Evolutionary conservation across 2,888 invertebrate species (phyloP), one percentile per base, ranked within the genome.

Genomic region (Acronicta alni): DNA sequence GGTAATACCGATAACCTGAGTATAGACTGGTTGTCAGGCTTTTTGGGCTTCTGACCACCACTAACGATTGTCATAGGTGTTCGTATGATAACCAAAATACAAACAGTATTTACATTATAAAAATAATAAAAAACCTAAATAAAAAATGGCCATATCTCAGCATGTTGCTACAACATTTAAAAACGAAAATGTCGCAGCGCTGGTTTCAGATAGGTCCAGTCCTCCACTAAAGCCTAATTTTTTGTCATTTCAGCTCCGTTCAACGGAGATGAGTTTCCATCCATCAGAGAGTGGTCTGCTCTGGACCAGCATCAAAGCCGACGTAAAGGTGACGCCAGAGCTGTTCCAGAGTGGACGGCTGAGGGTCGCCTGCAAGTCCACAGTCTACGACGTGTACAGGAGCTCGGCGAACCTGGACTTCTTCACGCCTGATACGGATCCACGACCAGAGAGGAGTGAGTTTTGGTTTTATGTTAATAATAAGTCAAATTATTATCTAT

Each of bases 371-470:
- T 97, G 97, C 84, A 95, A 95, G 45, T 97, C 97, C 15, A 95
- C 96, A 75, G 95, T 97, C 72, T 95, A 95, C 56, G 95, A 96
- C 39, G 94, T 97, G 61, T 97, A 97, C 92, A 95, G 95, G 75
- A 95, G 95, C 85, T 95, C 95, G 57, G 96, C 96, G 53, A 96
- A 96, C 80, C 89, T 96, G 71, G 96, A 96, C 84, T 95, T 97
- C 82, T 96, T 96, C 63, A 95, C 96, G 58, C 96, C 96, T 59
- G 96, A 96, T 46, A 95, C 96, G 55, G 97, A 97, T 89, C 97
- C 97, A 6, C 95, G 97, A 77, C 97, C 97, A 17, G 97, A 97
- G 86, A 95, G 97, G 95, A 97, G 97, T 97, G 86, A 93, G 94
- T 84, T 23, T 17, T 4, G 2, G 12, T 15, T 12, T 38, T 37